Base-by-base conservation (phyloP, 2,888 invertebrate genomes). In the Boloria euphrosyne region DNA sequence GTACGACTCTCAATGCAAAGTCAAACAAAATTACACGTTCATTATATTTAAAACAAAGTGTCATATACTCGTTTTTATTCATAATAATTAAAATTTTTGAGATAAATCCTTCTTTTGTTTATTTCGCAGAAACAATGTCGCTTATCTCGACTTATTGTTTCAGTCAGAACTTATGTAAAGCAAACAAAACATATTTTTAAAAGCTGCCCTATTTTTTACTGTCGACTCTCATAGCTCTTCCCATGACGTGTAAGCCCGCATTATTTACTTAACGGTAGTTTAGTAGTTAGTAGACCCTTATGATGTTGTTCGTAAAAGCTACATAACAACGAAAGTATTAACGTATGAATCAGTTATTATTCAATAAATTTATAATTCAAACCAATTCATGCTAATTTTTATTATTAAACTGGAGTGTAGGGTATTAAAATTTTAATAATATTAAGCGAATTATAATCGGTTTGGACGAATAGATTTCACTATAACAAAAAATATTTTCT, bases 111-210 rank as follows among this genome's bases (percentile, higher is more conserved):
- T 22, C 22, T n/a, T 27, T 57, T 57, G 3, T 13, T 22, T 13
- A 13, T 57, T 46, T 57, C 57, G 16, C 22, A n/a, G 44, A n/a
- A 57, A 55, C n/a, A 27, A n/a, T 57, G 13, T 57, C 46, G 46
- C 44, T 46, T 57, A n/a, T 57, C 16, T 53, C 13, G 5, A 38
- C 14, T 18, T 43, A 55, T 55, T 57, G 57, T 57, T 57, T 22
- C 22, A 57, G 5, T 46, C 22, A 16, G 46, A 46, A 46, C 44
- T 46, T 46, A 46, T 4, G 4, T 13, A 13, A 55, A 54, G 10
- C 22, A 44, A 22, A 57, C 57, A 57, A 44, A 44, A 55, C 22
- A 46, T 46, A 46, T 22, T 44, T 57, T 46, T 46, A 22, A 57
- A 46, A 27, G 44, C 46, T 57, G 46, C 13, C 57, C 46, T 46